Evolutionary conservation across 92 coral and sea anemone species (phyloP).

Genomic region (Virgularia gustaviana): DNA sequence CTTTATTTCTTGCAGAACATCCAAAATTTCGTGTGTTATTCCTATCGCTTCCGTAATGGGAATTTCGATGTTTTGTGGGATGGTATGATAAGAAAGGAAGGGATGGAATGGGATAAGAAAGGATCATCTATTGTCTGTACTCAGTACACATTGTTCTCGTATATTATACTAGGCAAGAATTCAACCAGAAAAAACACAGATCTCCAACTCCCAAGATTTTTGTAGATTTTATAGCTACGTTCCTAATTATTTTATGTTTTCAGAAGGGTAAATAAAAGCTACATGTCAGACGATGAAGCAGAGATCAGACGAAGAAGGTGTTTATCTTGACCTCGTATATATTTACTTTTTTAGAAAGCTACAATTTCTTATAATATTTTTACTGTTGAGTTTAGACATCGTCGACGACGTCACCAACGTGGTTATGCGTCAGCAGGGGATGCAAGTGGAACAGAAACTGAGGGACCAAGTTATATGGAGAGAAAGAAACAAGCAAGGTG

Average conservation of each 20-base stretch:
- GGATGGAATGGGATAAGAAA: not conserved
- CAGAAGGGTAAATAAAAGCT: slow-evolving; percentile 19
- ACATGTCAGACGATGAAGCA: slow-evolving; percentile 31
- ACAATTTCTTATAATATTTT: not conserved
- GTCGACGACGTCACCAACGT: slow-evolving; percentile 33
- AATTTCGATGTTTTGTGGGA: not conserved
- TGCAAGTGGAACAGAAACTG: slow-evolving; percentile 35
- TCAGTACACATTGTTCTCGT: not conserved
- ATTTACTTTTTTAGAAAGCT: not conserved
- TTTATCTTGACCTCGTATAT: not conserved
- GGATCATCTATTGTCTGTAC: not conserved
- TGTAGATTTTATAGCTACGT: not conserved
- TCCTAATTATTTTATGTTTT: not conserved
- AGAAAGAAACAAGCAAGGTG: slow-evolving; percentile 9
- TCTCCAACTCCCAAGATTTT: not conserved
- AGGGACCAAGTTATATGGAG: slow-evolving; percentile 10
- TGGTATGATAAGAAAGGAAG: not conserved
- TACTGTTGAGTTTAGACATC: slow-evolving; percentile 14
- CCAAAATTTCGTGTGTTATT: not conserved
- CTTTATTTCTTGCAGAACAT: not conserved
- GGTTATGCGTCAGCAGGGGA: slow-evolving; percentile 40
- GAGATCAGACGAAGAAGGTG: slow-evolving; percentile 34
- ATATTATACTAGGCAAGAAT: no score
- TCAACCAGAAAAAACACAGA: not conserved
- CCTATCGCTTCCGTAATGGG: not conserved